These are phyloP conservation scores for Pogonognathellus flavescens DNA, from an alignment of 1,140 invertebrate species.

Conservation along the genomic window DNA sequence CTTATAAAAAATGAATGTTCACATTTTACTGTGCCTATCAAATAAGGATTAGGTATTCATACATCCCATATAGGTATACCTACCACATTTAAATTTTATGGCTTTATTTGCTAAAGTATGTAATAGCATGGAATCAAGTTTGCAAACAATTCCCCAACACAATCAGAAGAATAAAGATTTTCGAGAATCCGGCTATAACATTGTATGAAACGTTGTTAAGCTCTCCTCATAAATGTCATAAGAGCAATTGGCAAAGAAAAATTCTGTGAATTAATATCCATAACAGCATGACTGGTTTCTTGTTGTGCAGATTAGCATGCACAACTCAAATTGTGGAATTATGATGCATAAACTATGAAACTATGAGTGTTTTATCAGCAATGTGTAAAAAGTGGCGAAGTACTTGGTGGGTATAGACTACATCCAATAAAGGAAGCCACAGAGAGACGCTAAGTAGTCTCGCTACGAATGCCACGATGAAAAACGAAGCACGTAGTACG, in stretches of 20 bases:
- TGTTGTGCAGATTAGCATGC: not conserved
- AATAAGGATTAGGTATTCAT: not conserved
- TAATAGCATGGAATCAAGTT: constrained; percentile 13
- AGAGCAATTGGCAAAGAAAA: constrained; percentile 9
- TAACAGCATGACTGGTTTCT: constrained; percentile 29
- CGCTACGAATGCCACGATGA: not conserved
- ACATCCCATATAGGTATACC: not conserved
- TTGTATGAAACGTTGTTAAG: not conserved
- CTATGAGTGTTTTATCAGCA: not conserved
- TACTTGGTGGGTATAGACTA: not conserved
- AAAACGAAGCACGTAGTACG: constrained; percentile 30
- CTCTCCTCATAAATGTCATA: constrained; percentile 38
- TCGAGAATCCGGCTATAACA: not conserved
- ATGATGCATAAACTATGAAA: not conserved
- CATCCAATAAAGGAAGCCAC: not conserved
- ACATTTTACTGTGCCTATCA: not conserved
- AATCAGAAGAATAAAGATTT: not conserved
- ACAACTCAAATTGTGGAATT: constrained; percentile 2
- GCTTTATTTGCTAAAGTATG: constrained; percentile 39
- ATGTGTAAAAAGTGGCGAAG: not conserved
- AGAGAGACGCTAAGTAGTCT: not conserved
- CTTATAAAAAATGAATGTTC: too few relatives aligned
- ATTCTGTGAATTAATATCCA: constrained; percentile 10
- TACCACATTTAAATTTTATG: constrained; percentile 15
- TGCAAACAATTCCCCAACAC: constrained; percentile 13